These are phyloP conservation scores for Craseonycteris thonglongyai DNA, from an alignment of 2,113 vertebrate species.

Conservation along the genomic window DNA sequence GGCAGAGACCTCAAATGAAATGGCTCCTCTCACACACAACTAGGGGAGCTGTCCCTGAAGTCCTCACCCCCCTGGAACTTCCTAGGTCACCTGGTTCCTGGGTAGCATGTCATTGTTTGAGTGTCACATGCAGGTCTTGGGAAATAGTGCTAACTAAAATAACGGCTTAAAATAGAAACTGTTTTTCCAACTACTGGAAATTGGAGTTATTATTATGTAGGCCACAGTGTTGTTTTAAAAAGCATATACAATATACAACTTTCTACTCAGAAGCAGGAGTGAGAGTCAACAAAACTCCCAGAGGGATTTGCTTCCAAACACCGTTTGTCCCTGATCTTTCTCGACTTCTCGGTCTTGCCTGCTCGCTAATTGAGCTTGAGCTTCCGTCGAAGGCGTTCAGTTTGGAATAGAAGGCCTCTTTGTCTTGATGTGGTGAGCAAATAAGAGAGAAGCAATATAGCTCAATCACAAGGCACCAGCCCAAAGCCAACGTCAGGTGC, in stretches of 20 bases:
- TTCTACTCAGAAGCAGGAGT: background rate
- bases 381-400: rapidly evolving
- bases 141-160: background rate
- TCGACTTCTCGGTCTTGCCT: background rate
- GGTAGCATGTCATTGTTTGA: background rate
- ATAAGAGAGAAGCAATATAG: background rate
- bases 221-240: background rate
- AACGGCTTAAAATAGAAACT: background rate
- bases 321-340: rapidly evolving
- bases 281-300: background rate
- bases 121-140: rapidly evolving
- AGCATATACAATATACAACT: rapidly evolving
- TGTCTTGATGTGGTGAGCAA: background rate
- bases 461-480: rapidly evolving
- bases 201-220: background rate
- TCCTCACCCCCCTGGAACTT: rapidly evolving
- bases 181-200: no score
- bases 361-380: background rate
- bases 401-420: background rate
- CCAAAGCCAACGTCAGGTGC: rapidly evolving
- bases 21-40: rapidly evolving
- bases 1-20: rapidly evolving
- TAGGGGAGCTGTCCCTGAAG: rapidly evolving
- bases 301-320: background rate
- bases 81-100: rapidly evolving